A percentile compares a stretch with the other conserved stretches of the same genome.
These are phyloP conservation scores for Haemorhous mexicanus DNA, from an alignment of 2,113 vertebrate genomes.

Conservation along the genomic window DNA sequence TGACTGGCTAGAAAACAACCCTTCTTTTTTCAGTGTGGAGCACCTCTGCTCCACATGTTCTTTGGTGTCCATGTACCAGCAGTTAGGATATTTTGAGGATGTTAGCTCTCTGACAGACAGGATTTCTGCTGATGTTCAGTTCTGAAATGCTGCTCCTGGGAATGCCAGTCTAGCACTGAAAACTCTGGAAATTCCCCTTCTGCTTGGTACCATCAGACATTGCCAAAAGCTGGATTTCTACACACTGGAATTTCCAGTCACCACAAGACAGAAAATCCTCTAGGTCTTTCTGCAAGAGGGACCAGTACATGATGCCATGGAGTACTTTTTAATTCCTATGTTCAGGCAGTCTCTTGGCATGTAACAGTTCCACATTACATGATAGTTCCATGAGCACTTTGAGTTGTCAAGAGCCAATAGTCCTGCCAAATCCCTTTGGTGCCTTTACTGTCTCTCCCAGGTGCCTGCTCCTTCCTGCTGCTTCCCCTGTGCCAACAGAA, in stretches of 20 bases:
- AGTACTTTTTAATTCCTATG: background rate
- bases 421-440: constrained; percentile 33
- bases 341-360: background rate
- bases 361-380: background rate
- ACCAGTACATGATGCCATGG: background rate
- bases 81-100: background rate
- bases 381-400: background rate
- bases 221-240: background rate
- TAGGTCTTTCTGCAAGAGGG: background rate
- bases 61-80: background rate
- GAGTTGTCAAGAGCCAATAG: background rate
- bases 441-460: constrained; percentile 37
- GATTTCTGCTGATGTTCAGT: background rate
- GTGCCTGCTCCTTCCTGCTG: constrained; percentile 27
- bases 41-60: background rate
- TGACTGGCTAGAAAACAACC: background rate
- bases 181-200: background rate
- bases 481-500: constrained; percentile 39
- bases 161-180: background rate
- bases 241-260: background rate
- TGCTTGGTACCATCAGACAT: background rate
- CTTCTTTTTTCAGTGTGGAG: background rate
- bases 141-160: background rate
- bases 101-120: background rate
- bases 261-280: background rate